Evolutionary conservation across 2,888 invertebrate genomes (phyloP).

Genomic region (Diloba caeruleocephala): DNA sequence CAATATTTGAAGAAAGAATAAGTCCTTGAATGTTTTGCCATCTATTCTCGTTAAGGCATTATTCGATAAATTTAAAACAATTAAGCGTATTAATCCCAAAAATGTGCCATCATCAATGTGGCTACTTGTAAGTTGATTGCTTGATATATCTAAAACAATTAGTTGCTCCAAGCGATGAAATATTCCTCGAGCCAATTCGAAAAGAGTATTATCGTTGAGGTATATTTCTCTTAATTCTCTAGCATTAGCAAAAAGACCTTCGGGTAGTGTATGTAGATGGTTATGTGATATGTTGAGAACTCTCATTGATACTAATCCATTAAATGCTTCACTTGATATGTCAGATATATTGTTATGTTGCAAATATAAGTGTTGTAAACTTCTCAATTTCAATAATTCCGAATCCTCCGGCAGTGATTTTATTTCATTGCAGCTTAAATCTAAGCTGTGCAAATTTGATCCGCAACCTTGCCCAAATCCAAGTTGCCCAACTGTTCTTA

Average conservation of each 20-base stretch:
- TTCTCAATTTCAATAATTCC: constrained; percentile 92
- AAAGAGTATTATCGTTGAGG: constrained; percentile 95
- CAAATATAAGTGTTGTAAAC: constrained; percentile 93
- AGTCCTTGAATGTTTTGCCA: constrained; percentile 95
- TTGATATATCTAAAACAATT: constrained; percentile 94
- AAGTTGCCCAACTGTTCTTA: constrained; percentile 93
- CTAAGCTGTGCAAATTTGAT: constrained; percentile 92
- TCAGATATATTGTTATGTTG: constrained; percentile 95
- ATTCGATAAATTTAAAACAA: constrained; percentile 95
- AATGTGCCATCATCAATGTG: constrained; percentile 96
- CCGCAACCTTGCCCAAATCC: constrained; percentile 92
- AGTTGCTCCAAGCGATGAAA: constrained; percentile 95
- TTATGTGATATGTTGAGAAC: constrained; percentile 96
- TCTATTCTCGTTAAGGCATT: constrained; percentile 96
- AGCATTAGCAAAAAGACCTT: constrained; percentile 94
- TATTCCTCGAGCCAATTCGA: constrained; percentile 94
- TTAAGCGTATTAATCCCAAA: constrained; percentile 94
- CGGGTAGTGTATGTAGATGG: constrained; percentile 93
- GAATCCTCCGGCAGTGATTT: constrained; percentile 92
- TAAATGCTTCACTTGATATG: constrained; percentile 93
- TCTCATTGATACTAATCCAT: constrained; percentile 93
- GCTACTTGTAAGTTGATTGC: constrained; percentile 95
- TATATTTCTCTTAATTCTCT: constrained; percentile 95
- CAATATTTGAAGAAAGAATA: constrained; percentile 95
- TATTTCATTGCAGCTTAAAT: constrained; percentile 95